These are phyloP conservation scores for Lethenteron camtschaticum DNA, from an alignment of 2,113 vertebrate genomes.

Conservation along the genomic window DNA sequence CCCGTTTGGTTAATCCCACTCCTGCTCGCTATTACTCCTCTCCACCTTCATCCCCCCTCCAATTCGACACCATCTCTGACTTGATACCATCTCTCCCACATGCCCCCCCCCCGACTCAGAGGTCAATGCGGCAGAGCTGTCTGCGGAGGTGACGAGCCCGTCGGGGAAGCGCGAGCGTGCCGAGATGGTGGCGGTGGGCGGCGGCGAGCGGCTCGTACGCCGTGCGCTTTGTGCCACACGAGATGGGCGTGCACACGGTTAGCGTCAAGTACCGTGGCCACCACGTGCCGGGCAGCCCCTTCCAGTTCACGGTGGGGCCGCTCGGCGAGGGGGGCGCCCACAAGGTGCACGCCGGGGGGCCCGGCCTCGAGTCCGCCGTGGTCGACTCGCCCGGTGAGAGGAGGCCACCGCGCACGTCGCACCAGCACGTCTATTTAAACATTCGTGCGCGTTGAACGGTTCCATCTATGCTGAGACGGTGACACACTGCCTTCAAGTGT, in stretches of 20 bases:
- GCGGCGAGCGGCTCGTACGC: slow-evolving; percentile 57
- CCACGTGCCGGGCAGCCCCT: slow-evolving; percentile 67
- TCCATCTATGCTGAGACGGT: too few relatives aligned
- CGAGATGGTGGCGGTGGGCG: slow-evolving; percentile 40
- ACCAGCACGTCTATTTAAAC: too few relatives aligned
- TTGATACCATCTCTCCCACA: background rate
- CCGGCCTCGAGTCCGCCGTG: slow-evolving; percentile 56
- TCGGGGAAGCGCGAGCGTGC: slow-evolving; percentile 55
- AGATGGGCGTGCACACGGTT: slow-evolving; percentile 63
- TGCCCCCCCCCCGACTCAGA: slow-evolving; percentile 20
- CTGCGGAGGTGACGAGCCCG: slow-evolving; percentile 59
- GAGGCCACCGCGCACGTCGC: too few relatives aligned
- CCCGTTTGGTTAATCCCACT: background rate
- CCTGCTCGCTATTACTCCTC: background rate
- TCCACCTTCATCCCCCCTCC: background rate
- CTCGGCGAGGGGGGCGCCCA: slow-evolving; percentile 60
- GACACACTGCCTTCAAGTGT: too few relatives aligned
- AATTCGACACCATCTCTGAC: background rate
- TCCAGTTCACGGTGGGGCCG: slow-evolving; percentile 71
- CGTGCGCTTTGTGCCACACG: slow-evolving; percentile 57
- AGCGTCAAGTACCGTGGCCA: slow-evolving; percentile 58
- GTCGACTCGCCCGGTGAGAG: slow-evolving; percentile 52
- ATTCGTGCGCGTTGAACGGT: too few relatives aligned
- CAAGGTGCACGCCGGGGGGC: slow-evolving; percentile 64
- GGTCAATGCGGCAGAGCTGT: slow-evolving; percentile 61